Conservation (phyloP, 2,113 vertebrate genomes). For the Theropithecus gelada region DNA sequence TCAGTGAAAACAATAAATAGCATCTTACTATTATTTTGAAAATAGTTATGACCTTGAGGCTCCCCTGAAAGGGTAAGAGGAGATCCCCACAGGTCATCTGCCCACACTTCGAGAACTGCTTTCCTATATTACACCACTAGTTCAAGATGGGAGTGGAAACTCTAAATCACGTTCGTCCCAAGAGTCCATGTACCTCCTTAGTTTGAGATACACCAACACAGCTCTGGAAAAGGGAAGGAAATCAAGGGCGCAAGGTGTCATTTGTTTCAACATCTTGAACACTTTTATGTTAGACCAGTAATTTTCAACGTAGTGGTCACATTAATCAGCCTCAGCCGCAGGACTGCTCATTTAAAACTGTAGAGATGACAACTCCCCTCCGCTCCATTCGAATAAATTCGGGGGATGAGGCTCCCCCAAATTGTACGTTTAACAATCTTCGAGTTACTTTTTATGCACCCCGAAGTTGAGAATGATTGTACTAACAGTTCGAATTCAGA, state of each 20-base stretch:
- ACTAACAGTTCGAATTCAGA: background rate
- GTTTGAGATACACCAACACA: background rate
- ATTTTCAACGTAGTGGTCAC: background rate
- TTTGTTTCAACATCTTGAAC: background rate
- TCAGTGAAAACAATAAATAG: background rate
- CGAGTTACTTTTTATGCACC: background rate
- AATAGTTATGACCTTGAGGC: background rate
- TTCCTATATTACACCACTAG: background rate
- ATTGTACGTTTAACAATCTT: background rate
- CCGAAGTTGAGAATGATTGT: background rate
- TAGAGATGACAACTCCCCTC: background rate
- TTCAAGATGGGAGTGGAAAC: background rate
- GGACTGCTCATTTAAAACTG: background rate
- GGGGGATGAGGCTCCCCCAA: background rate
- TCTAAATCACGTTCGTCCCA: background rate
- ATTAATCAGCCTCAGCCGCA: background rate
- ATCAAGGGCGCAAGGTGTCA: background rate
- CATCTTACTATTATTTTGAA: background rate
- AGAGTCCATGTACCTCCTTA: background rate
- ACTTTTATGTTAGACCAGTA: background rate
- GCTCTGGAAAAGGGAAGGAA: background rate
- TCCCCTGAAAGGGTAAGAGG: background rate
- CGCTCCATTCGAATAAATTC: background rate
- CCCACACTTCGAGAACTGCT: background rate
- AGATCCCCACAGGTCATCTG: background rate